phyloP scores from a whole-genome alignment of 1,140 invertebrate species.

The Tetragnatha versicolor region DNA sequence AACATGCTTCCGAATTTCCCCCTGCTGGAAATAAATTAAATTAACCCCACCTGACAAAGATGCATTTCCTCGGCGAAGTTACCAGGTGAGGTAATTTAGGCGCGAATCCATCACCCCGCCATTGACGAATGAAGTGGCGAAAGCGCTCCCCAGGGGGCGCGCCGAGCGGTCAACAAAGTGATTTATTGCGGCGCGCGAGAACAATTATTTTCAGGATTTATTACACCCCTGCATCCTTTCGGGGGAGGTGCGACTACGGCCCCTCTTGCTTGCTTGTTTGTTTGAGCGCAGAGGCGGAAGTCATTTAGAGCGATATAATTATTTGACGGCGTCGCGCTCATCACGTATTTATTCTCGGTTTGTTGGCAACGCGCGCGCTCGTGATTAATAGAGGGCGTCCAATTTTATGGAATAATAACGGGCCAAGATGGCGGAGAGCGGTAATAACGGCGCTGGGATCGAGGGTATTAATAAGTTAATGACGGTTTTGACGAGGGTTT shows the following conservation, averaged over 20 bases:
- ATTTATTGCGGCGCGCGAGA: constrained; percentile 4
- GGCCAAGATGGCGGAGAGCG: no score
- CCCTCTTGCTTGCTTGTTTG: not conserved
- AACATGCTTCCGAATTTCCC: no score
- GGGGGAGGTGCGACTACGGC: no score
- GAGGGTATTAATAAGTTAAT: no score
- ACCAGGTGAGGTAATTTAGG: not conserved
- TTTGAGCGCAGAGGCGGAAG: not conserved
- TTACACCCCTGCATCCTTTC: no score
- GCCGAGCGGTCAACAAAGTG: constrained; percentile 11
- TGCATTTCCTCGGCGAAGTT: no score
- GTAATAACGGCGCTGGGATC: no score
- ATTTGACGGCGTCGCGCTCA: constrained; percentile 3
- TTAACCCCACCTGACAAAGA: no score
- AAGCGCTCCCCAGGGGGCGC: not conserved
- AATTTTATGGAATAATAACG: not conserved
- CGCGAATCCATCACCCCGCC: not conserved
- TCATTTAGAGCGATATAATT: constrained; percentile 16
- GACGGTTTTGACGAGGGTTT: no score
- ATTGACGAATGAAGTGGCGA: constrained; percentile 13
- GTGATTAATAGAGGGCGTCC: not conserved
- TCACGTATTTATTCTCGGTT: not conserved
- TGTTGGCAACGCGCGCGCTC: not conserved
- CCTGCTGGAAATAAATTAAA: no score
- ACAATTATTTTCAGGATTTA: constrained; percentile 20